phyloP scores from a whole-genome alignment of 1,140 invertebrate genomes.

The Lutraria rhynchaena region DNA sequence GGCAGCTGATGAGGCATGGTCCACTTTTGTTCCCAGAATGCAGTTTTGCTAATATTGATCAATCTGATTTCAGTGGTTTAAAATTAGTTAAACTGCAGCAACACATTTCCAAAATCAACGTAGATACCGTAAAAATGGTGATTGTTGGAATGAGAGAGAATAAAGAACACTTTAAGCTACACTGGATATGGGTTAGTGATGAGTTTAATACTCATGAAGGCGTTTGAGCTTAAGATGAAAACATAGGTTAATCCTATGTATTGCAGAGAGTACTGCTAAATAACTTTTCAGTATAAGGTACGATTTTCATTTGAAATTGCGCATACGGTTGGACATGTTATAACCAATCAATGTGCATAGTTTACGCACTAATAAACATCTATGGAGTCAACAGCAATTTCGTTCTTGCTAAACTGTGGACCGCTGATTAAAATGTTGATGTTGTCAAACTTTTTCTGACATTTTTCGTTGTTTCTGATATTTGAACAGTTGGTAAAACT shows the following conservation, averaged over 20 bases:
- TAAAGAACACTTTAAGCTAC: neutral
- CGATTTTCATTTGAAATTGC: no score
- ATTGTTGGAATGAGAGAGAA: neutral
- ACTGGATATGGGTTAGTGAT: conserved; percentile 13
- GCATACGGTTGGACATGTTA: no score
- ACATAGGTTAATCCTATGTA: conserved; percentile 32
- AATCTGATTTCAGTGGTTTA: conserved; percentile 46
- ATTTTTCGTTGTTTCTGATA: no score
- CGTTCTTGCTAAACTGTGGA: no score
- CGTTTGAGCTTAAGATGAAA: neutral
- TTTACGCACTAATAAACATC: no score
- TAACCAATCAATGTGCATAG: no score
- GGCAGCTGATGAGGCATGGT: conserved; percentile 13
- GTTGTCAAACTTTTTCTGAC: no score
- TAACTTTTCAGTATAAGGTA: no score
- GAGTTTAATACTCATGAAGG: conserved; percentile 12
- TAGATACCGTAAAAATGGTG: neutral
- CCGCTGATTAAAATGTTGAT: no score
- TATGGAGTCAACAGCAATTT: no score
- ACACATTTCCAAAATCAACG: conserved; percentile 29
- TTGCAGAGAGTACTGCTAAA: neutral
- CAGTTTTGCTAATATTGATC: conserved; percentile 23
- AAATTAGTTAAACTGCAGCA: conserved; percentile 23
- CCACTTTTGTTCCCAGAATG: conserved; percentile 2
- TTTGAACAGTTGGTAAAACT: no score